Evolutionary conservation across 2,113 vertebrate genomes (phyloP), one percentile per base, ranked within the genome.

Genomic region (Rhabdomys dilectus): DNA sequence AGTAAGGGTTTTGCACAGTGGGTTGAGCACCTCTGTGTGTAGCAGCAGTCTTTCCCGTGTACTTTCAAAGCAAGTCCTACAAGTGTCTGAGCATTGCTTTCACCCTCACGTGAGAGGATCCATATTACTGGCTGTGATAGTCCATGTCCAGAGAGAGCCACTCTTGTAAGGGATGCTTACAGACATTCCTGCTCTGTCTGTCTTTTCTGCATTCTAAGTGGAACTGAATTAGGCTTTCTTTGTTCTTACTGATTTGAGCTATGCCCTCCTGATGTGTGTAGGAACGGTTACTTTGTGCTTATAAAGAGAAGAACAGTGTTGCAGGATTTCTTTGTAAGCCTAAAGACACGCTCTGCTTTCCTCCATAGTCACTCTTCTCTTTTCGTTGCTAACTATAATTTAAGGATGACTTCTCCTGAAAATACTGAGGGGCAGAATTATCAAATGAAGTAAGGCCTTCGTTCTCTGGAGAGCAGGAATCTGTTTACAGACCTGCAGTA

Each of bases 401-500:
- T 98, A 98, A 97, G 98, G 98, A 95, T 98, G 98, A 98, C 97
- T 98, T 98, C 97, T 97, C 89, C 97, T 97, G 97, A 97, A 98
- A 98, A 98, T 98, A 98, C 97, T 91, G 70, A 96, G 94, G 96
- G 95, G 97, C 95, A 95, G 97, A 98, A 98, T 98, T 98, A 98
- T 98, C 97, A 98, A 98, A 98, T 97, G 98, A 98, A 98, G 97
- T 98, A 98, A 99, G 98, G 98, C 98, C 96, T 97, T 97, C 93
- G 94, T 98, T 98, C 99, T 99, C 98, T 26, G 89, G 98, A 99
- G 98, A 97, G 98, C 95, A 98, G 92, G 91, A 96, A 97, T 98
- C 98, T 99, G 99, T 99, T 99, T 99, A 99, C 99, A 99, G 99
- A 99, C 98, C 98, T 98, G 97, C 97, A 96, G 98, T 99, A 99